Conservation (phyloP, 2,113 vertebrate genomes). For the Hystrix brachyura region DNA sequence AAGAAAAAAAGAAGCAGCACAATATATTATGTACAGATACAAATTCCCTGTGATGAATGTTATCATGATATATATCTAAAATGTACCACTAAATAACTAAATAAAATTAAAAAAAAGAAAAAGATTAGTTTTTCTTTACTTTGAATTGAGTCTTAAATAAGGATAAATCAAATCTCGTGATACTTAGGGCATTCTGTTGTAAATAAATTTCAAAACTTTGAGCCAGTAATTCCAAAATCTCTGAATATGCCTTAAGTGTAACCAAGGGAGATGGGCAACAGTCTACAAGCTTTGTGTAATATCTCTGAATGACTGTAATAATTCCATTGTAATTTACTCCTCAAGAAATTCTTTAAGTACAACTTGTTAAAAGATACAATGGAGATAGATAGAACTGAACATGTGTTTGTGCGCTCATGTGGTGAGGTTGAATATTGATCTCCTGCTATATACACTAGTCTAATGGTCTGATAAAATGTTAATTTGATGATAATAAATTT, state of each 20-base stretch:
- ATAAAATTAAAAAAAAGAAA: no score
- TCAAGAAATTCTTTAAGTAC: neutral
- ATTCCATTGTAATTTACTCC: neutral
- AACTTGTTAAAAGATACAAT: neutral
- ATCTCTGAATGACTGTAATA: neutral
- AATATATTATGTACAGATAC: no score
- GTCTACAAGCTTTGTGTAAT: neutral
- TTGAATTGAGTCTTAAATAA: neutral
- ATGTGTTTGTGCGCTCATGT: neutral
- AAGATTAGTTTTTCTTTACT: neutral
- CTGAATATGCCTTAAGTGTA: neutral
- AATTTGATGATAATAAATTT: slow-evolving; percentile 65
- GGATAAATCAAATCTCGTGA: neutral
- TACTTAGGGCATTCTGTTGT: neutral
- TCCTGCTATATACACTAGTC: neutral
- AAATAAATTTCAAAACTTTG: neutral
- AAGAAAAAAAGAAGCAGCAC: no score
- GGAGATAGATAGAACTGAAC: neutral
- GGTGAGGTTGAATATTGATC: neutral
- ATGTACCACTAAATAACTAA: no score
- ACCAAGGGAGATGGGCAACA: neutral
- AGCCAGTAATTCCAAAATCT: neutral
- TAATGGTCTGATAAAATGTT: slow-evolving; percentile 48
- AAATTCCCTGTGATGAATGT: no score
- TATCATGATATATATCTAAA: no score